Conservation (phyloP, 2,797 vertebrate species). For the Sparus aurata region DNA sequence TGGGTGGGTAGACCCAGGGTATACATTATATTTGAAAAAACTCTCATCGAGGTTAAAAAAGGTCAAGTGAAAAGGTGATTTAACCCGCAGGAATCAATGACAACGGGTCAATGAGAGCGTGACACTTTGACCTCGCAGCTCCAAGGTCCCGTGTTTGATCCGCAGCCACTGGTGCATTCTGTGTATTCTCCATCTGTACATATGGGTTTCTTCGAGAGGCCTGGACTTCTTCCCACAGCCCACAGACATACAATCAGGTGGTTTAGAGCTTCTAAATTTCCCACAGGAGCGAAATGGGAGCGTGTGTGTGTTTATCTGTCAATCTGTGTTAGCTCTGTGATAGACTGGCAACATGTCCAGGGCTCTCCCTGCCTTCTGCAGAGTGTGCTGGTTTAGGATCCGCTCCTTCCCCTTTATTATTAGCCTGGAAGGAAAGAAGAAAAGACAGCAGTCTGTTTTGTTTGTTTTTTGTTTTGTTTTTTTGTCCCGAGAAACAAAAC, state of each 20-base stretch:
- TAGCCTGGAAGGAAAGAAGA: slow-evolving; percentile 16
- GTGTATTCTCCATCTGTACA: slow-evolving; percentile 30
- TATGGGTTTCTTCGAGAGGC: slow-evolving; percentile 31
- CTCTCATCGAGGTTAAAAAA: slow-evolving; percentile 25
- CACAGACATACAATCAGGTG: slow-evolving; percentile 66
- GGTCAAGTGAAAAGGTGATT: slow-evolving; percentile 41
- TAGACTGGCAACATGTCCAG: slow-evolving; percentile 67
- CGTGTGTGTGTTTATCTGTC: slow-evolving; percentile 65
- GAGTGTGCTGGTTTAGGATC: slow-evolving; percentile 28
- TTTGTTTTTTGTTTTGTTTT: background rate
- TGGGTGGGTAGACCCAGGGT: no score
- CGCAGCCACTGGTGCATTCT: slow-evolving; percentile 1
- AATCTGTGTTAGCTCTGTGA: slow-evolving; percentile 75
- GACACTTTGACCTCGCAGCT: slow-evolving; percentile 32
- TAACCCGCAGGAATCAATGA: slow-evolving; percentile 40
- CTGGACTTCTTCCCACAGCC: slow-evolving; percentile 46
- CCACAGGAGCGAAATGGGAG: slow-evolving; percentile 59
- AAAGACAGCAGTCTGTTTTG: slow-evolving; percentile 1
- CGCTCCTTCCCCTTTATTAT: slow-evolving; percentile 30
- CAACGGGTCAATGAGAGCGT: background rate
- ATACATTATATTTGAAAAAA: slow-evolving; percentile 15
- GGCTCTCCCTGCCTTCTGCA: slow-evolving; percentile 74
- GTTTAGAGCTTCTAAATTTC: slow-evolving; percentile 72
- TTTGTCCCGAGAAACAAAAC: slow-evolving; percentile 30
- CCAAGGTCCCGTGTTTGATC: slow-evolving; percentile 25